Evolutionary conservation across 2,113 vertebrate genomes (phyloP).

Genomic region (Sphaerodactylus townsendi): DNA sequence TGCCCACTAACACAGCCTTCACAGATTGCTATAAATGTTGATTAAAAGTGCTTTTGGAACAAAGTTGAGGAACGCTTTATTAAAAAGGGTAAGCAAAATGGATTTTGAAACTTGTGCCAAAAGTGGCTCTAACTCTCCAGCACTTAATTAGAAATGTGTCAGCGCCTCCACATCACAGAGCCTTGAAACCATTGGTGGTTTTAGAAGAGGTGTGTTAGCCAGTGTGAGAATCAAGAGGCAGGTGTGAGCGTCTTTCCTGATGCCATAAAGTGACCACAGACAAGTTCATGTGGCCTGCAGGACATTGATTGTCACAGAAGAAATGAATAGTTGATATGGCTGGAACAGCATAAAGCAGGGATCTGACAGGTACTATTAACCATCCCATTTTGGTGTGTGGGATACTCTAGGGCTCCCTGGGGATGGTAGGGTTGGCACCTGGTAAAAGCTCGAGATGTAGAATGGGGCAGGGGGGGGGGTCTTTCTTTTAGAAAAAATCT

Average conservation of each 20-base stretch:
- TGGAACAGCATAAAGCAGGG: conserved; percentile 25
- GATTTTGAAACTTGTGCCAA: background rate
- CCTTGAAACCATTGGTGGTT: fast-evolving
- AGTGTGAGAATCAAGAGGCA: background rate
- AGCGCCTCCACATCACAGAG: background rate
- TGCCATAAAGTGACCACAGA: background rate
- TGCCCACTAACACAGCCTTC: background rate
- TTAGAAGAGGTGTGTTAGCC: fast-evolving
- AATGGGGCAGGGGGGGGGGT: background rate
- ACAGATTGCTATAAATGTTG: background rate
- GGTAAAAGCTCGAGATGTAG: no score
- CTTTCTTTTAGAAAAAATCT: background rate
- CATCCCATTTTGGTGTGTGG: conserved; percentile 4
- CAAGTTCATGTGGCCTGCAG: background rate
- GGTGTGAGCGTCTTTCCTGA: background rate
- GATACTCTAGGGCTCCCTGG: conserved; percentile 24
- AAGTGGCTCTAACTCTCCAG: background rate
- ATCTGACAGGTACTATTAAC: conserved; percentile 11
- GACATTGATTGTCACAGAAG: background rate
- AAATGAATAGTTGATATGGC: conserved; percentile 20
- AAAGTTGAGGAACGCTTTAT: background rate
- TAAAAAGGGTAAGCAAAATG: background rate
- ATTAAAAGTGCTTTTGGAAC: background rate
- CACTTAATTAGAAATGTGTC: background rate
- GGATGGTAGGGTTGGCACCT: background rate